These are phyloP conservation scores for Hylia prasina DNA, from an alignment of 2,113 vertebrate genomes.

Conservation along the genomic window DNA sequence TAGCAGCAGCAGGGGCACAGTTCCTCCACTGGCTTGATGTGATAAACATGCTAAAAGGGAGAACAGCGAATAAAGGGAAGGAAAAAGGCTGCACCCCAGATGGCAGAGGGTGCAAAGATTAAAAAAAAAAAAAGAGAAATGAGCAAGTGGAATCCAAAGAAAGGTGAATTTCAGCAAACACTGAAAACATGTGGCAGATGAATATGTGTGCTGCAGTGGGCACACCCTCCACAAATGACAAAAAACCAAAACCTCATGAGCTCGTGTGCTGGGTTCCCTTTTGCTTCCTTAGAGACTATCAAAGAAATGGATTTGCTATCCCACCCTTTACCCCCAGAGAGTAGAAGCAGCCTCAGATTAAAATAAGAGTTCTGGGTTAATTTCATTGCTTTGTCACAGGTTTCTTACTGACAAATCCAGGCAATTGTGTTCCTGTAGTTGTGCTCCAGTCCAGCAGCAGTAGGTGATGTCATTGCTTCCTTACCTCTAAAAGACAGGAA, in stretches of 20 bases:
- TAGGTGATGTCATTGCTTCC: neutral
- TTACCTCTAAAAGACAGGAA: neutral
- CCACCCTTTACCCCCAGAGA: neutral
- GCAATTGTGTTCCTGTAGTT: neutral
- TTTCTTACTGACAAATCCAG: neutral
- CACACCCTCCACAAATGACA: neutral
- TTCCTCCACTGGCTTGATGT: neutral
- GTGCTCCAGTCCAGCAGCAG: neutral
- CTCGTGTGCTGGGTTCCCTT: neutral
- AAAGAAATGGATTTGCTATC: neutral
- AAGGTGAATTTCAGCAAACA: neutral
- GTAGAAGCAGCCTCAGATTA: neutral
- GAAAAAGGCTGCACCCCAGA: neutral
- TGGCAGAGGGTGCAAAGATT: neutral
- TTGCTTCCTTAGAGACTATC: neutral
- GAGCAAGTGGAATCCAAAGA: neutral
- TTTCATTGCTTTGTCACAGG: neutral
- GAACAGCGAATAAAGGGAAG: neutral
- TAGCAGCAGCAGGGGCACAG: neutral
- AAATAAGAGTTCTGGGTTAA: neutral
- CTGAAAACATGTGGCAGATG: neutral
- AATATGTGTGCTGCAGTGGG: neutral
- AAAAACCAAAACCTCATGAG: neutral
- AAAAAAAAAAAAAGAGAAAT: neutral
- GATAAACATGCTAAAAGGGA: neutral